phyloP scores from a whole-genome alignment of 2,113 vertebrate species.

The Calyptomena viridis region DNA sequence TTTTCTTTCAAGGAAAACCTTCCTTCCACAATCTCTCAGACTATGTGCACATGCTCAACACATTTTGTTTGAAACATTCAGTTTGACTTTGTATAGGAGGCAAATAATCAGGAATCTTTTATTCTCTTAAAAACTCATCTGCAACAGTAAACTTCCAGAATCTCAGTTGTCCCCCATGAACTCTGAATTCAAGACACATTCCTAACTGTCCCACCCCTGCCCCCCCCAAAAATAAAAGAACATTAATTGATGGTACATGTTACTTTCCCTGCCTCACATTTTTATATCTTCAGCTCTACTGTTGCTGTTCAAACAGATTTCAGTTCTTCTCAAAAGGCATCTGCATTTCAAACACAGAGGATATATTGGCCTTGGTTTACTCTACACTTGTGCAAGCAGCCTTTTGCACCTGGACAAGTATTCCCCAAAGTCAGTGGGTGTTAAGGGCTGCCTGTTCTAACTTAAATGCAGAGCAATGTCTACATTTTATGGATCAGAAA shows the following conservation, averaged over 20 bases:
- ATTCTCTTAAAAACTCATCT: neutral
- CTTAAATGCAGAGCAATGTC: neutral
- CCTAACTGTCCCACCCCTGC: neutral
- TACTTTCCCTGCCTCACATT: neutral
- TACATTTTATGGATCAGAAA: neutral
- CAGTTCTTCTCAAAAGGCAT: neutral
- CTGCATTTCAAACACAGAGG: neutral
- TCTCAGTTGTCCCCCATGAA: neutral
- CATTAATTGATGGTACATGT: neutral
- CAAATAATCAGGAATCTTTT: neutral
- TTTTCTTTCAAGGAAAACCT: neutral
- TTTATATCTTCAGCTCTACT: neutral
- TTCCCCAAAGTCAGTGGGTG: neutral
- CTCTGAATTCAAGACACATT: neutral
- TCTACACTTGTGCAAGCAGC: neutral
- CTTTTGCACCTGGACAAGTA: neutral
- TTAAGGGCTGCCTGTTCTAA: neutral
- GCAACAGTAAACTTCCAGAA: neutral
- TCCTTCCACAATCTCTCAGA: neutral
- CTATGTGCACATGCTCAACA: rapidly evolving
- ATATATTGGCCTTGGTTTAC: neutral
- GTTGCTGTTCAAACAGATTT: neutral
- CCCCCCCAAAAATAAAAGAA: neutral
- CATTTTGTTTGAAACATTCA: neutral
- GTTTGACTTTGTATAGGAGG: neutral